phyloP scores from a whole-genome alignment of 2,888 invertebrate species.

The Troides aeacus region DNA sequence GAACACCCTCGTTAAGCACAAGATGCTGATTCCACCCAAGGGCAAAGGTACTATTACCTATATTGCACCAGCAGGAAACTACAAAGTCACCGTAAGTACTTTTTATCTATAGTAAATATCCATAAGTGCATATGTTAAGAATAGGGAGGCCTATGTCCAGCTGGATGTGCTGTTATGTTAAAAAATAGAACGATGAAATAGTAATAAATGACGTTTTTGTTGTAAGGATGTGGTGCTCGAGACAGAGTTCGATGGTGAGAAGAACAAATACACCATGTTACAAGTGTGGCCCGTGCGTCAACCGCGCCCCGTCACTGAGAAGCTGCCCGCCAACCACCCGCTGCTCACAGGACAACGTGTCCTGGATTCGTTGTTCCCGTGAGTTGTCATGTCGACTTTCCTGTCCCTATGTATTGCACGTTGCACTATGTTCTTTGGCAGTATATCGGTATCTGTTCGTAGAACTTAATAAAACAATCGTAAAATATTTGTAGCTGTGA shows the following conservation, averaged over 20 bases:
- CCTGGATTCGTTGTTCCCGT: slow-evolving; percentile 98
- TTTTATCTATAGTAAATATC: slow-evolving; percentile 3
- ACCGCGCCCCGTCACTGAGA: slow-evolving; percentile 97
- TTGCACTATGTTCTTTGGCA: background rate
- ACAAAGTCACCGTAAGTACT: slow-evolving; percentile 91
- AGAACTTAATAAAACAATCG: too few relatives aligned
- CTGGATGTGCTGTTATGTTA: too few relatives aligned
- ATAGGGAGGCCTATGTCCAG: too few relatives aligned
- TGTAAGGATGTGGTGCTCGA: slow-evolving; percentile 96
- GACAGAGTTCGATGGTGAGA: slow-evolving; percentile 98
- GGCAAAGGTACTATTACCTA: slow-evolving; percentile 98
- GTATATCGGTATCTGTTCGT: too few relatives aligned
- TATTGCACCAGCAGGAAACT: slow-evolving; percentile 95
- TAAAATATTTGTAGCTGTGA: too few relatives aligned
- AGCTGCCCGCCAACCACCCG: slow-evolving; percentile 98
- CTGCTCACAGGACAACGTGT: slow-evolving; percentile 99
- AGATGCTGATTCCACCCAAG: slow-evolving; percentile 95
- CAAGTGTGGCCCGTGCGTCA: slow-evolving; percentile 99
- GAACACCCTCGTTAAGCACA: slow-evolving; percentile 98
- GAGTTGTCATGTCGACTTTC: slow-evolving; percentile 48
- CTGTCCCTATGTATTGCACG: background rate
- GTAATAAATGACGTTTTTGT: background rate
- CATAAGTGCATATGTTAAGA: too few relatives aligned
- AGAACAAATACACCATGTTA: slow-evolving; percentile 95
- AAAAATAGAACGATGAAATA: too few relatives aligned